Evolutionary conservation across 2,888 invertebrate species (phyloP), one percentile per base, ranked within the genome.

Genomic region (Nomada ferruginata): DNA sequence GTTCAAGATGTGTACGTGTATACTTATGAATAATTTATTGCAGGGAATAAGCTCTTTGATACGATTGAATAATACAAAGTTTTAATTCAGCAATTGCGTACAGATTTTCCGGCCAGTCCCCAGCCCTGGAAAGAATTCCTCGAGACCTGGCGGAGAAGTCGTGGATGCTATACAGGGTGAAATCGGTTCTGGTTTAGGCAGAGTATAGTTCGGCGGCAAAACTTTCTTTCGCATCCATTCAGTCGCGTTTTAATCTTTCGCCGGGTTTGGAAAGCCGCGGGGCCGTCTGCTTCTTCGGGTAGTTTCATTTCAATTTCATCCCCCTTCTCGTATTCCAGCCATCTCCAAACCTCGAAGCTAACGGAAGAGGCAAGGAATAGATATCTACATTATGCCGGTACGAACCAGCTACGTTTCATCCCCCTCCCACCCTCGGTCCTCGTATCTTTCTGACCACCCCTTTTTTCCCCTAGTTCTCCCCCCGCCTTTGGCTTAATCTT

Each of bases 231-330:
- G 84, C 83, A 82, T 88, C 88, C 88, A 87, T 90, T 89, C 84
- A 85, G 83, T 86, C 88, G 85, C 89, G 90, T 92, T 92, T 92
- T 91, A 92, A 92, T 92, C 92, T 92, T 92, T 92, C 90, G 89
- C 85, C 86, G 87, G 85, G 85, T 82, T 88, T 73, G 90, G 89
- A 90, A 92, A 91, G 89, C 90, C 90, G 90, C 90, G 90, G 89
- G 89, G 89, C 85, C 90, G 90, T 89, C 89, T 89, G 87, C 83
- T 85, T 82, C 87, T 87, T 84, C 83, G 89, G 90, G 89, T 92
- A 91, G 91, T 92, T 92, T 90, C 91, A 92, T 92, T 92, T 91
- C 92, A 92, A 92, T 92, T 91, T 92, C 90, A 87, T 85, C 85
- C 82, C 80, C 78, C 80, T 61, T 77, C 74, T 82, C 82, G 76